Conservation (phyloP, 2,797 vertebrate species). For the Enteromius paludinosus region DNA sequence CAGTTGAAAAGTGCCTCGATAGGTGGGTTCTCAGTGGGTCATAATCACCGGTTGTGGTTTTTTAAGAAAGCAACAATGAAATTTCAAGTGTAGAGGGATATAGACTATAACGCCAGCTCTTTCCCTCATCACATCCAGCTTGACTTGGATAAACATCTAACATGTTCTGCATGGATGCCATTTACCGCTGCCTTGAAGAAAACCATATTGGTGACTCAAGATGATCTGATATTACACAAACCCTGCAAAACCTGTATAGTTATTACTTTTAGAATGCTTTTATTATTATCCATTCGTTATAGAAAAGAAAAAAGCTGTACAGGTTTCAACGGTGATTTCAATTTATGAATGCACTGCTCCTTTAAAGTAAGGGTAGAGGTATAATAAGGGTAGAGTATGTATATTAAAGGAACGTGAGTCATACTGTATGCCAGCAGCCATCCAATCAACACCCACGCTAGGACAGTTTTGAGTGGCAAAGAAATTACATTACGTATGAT, state of each 20-base stretch:
- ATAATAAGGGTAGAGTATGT: background rate
- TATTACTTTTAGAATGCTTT: background rate
- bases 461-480: background rate
- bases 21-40: background rate
- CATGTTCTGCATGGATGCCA: background rate
- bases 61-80: background rate
- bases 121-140: background rate
- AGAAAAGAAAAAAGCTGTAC: background rate
- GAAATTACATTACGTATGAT: background rate
- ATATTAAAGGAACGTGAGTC: constrained; percentile 1
- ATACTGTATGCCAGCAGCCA: constrained; percentile 28
- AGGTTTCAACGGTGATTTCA: background rate
- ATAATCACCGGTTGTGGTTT: background rate
- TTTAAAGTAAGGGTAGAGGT: background rate
- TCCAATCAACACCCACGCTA: constrained; percentile 17
- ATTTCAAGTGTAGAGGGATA: background rate
- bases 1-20: background rate
- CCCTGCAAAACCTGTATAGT: background rate
- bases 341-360: background rate
- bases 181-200: background rate
- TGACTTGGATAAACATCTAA: background rate
- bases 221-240: background rate
- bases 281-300: background rate
- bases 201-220: constrained; percentile 9
- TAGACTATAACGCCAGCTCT: background rate